Conservation (phyloP, 2,888 invertebrate species). For the Bugula neritina region DNA sequence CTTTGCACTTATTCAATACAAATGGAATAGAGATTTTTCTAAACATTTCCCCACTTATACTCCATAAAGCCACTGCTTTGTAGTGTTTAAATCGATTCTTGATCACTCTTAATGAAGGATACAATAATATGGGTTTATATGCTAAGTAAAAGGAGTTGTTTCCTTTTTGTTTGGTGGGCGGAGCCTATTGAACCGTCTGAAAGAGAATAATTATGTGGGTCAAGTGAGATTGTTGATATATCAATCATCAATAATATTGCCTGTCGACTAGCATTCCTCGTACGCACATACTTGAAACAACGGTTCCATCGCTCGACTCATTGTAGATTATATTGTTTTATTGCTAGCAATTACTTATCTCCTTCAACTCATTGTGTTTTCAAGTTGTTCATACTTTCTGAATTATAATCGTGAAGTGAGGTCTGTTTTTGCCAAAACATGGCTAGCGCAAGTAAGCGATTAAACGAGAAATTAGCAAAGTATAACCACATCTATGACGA, state of each 20-base stretch:
- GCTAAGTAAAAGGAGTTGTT: not conserved
- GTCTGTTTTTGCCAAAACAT: not conserved
- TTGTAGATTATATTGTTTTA: no score
- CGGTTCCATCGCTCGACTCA: not conserved
- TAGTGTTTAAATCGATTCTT: no score
- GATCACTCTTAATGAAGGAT: no score
- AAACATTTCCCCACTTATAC: no score
- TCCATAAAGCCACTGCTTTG: no score
- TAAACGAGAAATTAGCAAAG: conserved; percentile 6
- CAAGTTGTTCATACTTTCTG: not conserved
- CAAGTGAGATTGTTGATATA: not conserved
- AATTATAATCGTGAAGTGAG: not conserved
- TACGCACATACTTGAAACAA: not conserved
- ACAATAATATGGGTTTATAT: no score
- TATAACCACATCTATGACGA: conserved; percentile 22
- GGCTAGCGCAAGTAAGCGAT: conserved; percentile 20
- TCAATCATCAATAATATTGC: not conserved
- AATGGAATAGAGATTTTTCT: no score
- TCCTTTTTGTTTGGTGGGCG: not conserved
- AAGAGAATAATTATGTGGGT: no score
- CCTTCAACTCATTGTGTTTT: not conserved
- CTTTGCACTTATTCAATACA: no score
- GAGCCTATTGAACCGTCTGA: not conserved
- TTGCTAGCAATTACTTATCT: no score
- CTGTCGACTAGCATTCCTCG: not conserved